phyloP scores from a whole-genome alignment of 1,140 invertebrate species.

The Teleopsis dalmanni region DNA sequence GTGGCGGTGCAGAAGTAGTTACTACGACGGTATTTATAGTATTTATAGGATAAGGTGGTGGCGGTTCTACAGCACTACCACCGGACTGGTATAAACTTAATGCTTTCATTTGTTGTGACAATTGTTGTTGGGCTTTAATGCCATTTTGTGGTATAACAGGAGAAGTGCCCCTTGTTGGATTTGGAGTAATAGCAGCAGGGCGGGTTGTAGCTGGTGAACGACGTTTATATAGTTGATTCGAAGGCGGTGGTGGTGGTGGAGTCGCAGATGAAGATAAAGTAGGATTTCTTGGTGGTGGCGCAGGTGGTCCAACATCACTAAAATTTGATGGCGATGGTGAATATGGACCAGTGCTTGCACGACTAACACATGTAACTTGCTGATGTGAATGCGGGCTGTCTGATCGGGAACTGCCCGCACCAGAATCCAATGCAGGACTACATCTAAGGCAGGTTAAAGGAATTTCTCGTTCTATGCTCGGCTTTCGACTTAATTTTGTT shows the following conservation, averaged over 20 bases:
- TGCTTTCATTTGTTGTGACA: constrained; percentile 78
- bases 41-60: constrained; percentile 55
- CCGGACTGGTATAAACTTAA: constrained; percentile 67
- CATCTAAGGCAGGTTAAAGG: constrained; percentile 55
- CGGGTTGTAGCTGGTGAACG: constrained; percentile 62
- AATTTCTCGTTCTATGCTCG: constrained; percentile 74
- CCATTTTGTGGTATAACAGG: constrained; percentile 55
- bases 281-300: constrained; percentile 55
- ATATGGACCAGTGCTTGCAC: constrained; percentile 52
- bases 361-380: constrained; percentile 26
- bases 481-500: constrained; percentile 74
- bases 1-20: constrained; percentile 46
- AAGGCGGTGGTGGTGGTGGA: constrained; percentile 59
- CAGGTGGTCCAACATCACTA: constrained; percentile 61
- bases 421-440: constrained; percentile 78
- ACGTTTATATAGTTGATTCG: constrained; percentile 73
- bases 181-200: constrained; percentile 47
- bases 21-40: constrained; percentile 62
- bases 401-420: constrained; percentile 79
- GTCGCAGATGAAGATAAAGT: constrained; percentile 58
- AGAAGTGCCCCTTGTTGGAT: constrained; percentile 63
- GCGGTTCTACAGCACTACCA: constrained; percentile 56
- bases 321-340: constrained; percentile 56
- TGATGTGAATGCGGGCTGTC: constrained; percentile 72
- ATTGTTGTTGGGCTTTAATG: constrained; percentile 63